Evolutionary conservation across 2,113 vertebrate genomes (phyloP).

Genomic region (Prochilodus magdalenae): DNA sequence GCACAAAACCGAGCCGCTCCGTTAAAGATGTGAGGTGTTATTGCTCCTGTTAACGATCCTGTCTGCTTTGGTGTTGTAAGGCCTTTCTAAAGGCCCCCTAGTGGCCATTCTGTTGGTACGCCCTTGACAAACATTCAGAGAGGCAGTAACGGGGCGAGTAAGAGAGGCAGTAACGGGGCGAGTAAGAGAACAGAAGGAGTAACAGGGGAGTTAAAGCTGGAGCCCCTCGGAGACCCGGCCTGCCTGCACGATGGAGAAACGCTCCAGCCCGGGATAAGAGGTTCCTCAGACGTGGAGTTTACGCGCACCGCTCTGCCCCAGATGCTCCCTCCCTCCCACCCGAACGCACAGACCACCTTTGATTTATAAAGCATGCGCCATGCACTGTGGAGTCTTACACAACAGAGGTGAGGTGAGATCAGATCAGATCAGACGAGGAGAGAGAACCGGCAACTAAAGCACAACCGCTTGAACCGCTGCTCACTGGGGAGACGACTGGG

Average conservation of each 20-base stretch:
- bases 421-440: conserved; percentile 71
- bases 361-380: conserved; percentile 60
- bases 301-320: conserved; percentile 55
- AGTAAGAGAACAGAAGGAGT: neutral
- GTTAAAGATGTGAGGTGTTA: too few relatives aligned
- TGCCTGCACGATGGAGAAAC: conserved; percentile 43
- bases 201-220: conserved; percentile 54
- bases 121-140: too few relatives aligned
- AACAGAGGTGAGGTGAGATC: conserved; percentile 53
- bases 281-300: conserved; percentile 59
- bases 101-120: too few relatives aligned
- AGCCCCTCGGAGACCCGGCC: neutral
- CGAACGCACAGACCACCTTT: conserved; percentile 47
- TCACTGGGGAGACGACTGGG: neutral
- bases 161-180: neutral
- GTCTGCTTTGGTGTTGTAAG: too few relatives aligned
- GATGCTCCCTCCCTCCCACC: conserved; percentile 24
- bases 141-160: conserved; percentile 60
- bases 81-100: too few relatives aligned
- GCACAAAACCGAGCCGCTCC: too few relatives aligned
- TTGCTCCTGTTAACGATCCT: too few relatives aligned
- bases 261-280: conserved; percentile 64
- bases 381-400: conserved; percentile 43
- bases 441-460: neutral
- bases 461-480: neutral